Evolutionary conservation across 1,140 invertebrate species (phyloP).

Genomic region (Calosoma granatense): DNA sequence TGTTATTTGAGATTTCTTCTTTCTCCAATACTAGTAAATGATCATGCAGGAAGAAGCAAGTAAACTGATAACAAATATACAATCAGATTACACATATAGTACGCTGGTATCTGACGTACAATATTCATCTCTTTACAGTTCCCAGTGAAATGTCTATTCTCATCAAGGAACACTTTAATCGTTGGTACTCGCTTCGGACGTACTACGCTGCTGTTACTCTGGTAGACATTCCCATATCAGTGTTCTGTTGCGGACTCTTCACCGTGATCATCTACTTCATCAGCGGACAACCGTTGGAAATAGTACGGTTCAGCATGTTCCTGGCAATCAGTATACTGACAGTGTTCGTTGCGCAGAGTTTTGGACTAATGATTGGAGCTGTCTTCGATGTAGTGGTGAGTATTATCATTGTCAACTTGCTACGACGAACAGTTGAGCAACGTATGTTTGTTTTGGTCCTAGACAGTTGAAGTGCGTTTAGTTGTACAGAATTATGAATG

Average conservation of each 20-base stretch:
- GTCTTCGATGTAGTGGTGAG: slow-evolving; percentile 72
- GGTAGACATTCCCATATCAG: slow-evolving; percentile 66
- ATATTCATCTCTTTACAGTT: slow-evolving; percentile 51
- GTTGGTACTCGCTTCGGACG: slow-evolving; percentile 91
- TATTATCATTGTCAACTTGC: slow-evolving; percentile 28
- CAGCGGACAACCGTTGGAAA: slow-evolving; percentile 73
- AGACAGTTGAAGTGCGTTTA: not conserved
- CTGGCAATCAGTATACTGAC: slow-evolving; percentile 66
- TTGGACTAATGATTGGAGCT: slow-evolving; percentile 80
- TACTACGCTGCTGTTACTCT: slow-evolving; percentile 84
- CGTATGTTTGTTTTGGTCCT: not conserved
- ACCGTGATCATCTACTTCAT: slow-evolving; percentile 74
- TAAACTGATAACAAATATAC: too few species aligned
- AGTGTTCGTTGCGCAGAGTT: slow-evolving; percentile 80
- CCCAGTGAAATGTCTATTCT: slow-evolving; percentile 85
- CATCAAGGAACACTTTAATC: slow-evolving; percentile 87
- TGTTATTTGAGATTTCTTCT: too few species aligned
- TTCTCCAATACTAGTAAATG: too few species aligned
- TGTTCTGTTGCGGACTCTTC: slow-evolving; percentile 69
- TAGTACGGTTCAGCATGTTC: slow-evolving; percentile 70
- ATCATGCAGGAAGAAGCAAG: too few species aligned
- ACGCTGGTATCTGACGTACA: not conserved
- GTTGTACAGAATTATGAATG: slow-evolving; percentile 11
- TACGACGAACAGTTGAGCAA: not conserved
- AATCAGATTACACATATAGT: not conserved